phyloP scores from a whole-genome alignment of 1,140 invertebrate genomes.

The Drosophila melanica region DNA sequence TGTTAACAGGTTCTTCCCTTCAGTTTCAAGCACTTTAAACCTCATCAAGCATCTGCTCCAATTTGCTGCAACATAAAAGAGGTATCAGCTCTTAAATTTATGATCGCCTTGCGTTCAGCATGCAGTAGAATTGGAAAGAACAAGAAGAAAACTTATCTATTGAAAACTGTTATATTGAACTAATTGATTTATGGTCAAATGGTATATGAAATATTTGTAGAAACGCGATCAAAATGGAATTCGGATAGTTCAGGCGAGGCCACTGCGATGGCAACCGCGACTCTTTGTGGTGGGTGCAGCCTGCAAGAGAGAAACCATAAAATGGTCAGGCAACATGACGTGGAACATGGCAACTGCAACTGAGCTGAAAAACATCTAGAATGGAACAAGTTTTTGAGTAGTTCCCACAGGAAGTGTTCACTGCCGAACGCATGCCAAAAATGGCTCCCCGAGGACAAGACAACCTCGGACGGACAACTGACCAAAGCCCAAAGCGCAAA shows the following conservation, averaged over 20 bases:
- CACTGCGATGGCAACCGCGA: not conserved
- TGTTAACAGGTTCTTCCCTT: constrained; percentile 51
- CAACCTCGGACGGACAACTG: constrained; percentile 52
- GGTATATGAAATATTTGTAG: constrained; percentile 51
- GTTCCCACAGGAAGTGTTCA: constrained; percentile 80
- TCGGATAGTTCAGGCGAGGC: constrained; percentile 23
- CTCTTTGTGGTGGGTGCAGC: constrained; percentile 62
- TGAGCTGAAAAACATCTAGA: constrained; percentile 39
- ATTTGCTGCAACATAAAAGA: constrained; percentile 71
- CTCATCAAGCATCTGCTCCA: constrained; percentile 33
- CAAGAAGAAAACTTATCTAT: constrained; percentile 13
- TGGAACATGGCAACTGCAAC: constrained; percentile 25
- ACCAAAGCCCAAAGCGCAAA: constrained; percentile 28
- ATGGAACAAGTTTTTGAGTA: constrained; percentile 64
- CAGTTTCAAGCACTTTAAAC: constrained; percentile 44
- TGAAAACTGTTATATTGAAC: constrained; percentile 62
- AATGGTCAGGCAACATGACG: constrained; percentile 46
- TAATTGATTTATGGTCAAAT: constrained; percentile 73
- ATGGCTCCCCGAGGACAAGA: constrained; percentile 73
- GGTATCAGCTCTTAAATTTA: constrained; percentile 63
- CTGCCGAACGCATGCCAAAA: constrained; percentile 76
- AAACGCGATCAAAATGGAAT: constrained; percentile 38
- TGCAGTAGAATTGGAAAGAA: constrained; percentile 29
- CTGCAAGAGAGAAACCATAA: constrained; percentile 29
- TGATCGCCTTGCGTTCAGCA: constrained; percentile 52